These are phyloP conservation scores for Ptychochromis oligacanthus DNA, from an alignment of 2,113 vertebrate genomes.

Conservation along the genomic window DNA sequence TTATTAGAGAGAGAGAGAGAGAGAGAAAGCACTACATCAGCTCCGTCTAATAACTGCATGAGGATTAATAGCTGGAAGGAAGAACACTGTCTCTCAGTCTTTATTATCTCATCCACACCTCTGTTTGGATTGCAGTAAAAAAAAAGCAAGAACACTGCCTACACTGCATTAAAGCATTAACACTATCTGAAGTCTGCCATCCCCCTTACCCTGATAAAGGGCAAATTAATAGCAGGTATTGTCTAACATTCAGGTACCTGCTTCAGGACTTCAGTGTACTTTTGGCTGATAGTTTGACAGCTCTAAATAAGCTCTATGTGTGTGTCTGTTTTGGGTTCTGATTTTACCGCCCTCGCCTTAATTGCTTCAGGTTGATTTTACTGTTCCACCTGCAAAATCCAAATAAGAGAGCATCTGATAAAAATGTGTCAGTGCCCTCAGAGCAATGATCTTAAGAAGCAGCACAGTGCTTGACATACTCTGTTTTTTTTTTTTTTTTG, in stretches of 20 bases:
- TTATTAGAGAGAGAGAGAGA: neutral
- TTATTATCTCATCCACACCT: neutral
- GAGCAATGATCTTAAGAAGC: neutral
- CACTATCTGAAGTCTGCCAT: neutral
- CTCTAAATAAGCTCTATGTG: neutral
- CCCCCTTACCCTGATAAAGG: neutral
- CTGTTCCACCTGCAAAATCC: neutral
- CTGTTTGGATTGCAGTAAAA: neutral
- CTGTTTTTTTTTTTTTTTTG: neutral
- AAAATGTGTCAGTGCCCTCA: neutral
- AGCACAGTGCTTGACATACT: neutral
- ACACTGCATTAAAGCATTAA: neutral
- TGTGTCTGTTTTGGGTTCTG: neutral
- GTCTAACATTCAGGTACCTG: neutral
- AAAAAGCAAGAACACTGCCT: neutral
- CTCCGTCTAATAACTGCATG: slow-evolving; percentile 6
- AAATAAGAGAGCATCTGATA: neutral
- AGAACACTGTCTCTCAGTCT: neutral
- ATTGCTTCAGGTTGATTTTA: neutral
- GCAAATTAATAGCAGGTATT: neutral
- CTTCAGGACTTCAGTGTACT: neutral
- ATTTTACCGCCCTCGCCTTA: too few relatives aligned
- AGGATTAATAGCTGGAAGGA: slow-evolving; percentile 13
- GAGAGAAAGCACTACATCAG: neutral
- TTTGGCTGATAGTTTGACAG: too few relatives aligned